phyloP scores from a whole-genome alignment of 2,888 invertebrate species.

The Actias luna region DNA sequence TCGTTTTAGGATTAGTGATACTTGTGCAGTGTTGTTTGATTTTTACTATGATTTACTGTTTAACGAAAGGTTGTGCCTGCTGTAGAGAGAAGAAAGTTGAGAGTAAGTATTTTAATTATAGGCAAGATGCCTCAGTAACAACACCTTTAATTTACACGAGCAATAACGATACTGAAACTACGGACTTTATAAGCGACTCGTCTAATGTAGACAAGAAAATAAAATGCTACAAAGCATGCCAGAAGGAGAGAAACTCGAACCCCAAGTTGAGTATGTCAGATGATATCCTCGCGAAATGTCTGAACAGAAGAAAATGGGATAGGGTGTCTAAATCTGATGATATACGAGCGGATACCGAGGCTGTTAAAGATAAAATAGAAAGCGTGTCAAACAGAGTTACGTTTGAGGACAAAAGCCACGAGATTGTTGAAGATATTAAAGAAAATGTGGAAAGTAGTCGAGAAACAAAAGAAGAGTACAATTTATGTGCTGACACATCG shows the following conservation, averaged over 20 bases:
- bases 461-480: slow-evolving; percentile 19
- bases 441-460: slow-evolving; percentile 21
- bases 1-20: slow-evolving; percentile 42
- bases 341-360: slow-evolving; percentile 28
- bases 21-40: slow-evolving; percentile 56
- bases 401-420: background rate
- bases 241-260: slow-evolving; percentile 49
- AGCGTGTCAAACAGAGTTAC: slow-evolving; percentile 13
- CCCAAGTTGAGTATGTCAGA: slow-evolving; percentile 62
- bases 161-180: slow-evolving; percentile 62
- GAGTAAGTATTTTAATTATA: slow-evolving; percentile 57
- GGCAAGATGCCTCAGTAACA: slow-evolving; percentile 64
- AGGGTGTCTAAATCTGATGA: slow-evolving; percentile 46
- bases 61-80: slow-evolving; percentile 41
- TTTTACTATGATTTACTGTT: slow-evolving; percentile 50
- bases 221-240: slow-evolving; percentile 67
- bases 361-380: slow-evolving; percentile 11
- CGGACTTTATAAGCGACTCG: slow-evolving; percentile 55
- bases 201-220: slow-evolving; percentile 59
- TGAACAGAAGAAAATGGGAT: slow-evolving; percentile 65
- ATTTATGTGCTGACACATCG: slow-evolving; percentile 38
- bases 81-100: slow-evolving; percentile 45
- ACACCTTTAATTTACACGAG: slow-evolving; percentile 67
- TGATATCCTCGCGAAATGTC: slow-evolving; percentile 67
- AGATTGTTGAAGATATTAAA: slow-evolving; percentile 7